A percentile compares a stretch with the other conserved stretches of the same genome.
These are phyloP conservation scores for Erethizon dorsatum DNA, from an alignment of 2,797 vertebrate genomes.

Conservation along the genomic window DNA sequence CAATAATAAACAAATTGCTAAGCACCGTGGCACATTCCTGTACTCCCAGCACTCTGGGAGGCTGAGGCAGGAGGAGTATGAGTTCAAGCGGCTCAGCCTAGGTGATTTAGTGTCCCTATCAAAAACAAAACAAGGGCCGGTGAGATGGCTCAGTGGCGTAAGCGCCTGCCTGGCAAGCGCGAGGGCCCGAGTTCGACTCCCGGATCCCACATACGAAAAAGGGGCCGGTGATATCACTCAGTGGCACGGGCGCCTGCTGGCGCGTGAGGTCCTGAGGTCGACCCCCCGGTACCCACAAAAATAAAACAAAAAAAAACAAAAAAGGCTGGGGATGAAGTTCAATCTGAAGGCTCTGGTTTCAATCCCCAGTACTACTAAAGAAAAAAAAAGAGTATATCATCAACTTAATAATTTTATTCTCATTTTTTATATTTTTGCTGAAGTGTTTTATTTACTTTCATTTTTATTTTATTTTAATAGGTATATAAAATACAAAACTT, in stretches of 20 bases:
- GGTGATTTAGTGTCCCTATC: neutral
- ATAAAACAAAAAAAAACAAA: neutral
- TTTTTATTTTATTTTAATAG: neutral
- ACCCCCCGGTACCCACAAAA: too few species aligned
- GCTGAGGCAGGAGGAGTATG: neutral
- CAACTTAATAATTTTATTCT: neutral
- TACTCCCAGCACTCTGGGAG: neutral
- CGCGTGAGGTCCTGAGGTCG: too few species aligned
- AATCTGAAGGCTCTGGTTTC: neutral
- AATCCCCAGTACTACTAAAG: neutral
- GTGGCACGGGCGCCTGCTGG: too few species aligned
- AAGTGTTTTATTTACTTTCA: neutral
- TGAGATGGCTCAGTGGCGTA: too few species aligned
- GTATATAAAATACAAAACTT: neutral
- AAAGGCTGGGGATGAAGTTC: neutral
- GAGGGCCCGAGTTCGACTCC: too few species aligned
- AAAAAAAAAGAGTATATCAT: neutral
- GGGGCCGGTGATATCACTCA: too few species aligned
- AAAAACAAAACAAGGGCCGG: too few species aligned
- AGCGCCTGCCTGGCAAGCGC: too few species aligned
- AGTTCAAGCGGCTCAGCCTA: neutral
- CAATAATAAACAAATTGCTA: neutral
- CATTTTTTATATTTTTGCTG: neutral
- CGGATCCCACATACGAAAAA: too few species aligned
- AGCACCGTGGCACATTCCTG: neutral